A percentile compares a stretch with the other conserved stretches of the same genome.
Evolutionary conservation across 2,888 invertebrate genomes (phyloP).

Genomic region (Mythimna albipuncta): DNA sequence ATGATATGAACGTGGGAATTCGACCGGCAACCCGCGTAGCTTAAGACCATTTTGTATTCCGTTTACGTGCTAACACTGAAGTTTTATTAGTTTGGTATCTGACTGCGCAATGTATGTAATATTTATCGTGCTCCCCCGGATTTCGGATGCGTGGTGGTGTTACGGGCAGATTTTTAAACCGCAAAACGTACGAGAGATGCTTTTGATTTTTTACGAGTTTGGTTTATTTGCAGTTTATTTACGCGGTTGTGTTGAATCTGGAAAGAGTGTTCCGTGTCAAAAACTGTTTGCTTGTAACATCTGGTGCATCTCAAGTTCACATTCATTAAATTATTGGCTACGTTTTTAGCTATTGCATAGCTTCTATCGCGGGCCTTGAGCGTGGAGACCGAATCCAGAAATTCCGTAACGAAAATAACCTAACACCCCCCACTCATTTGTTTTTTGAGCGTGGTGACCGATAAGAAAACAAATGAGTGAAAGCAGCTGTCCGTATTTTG

Average conservation of each 20-base stretch:
- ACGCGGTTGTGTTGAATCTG: background rate
- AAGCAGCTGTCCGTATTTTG: too few species aligned
- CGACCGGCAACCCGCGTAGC: slow-evolving; percentile 30
- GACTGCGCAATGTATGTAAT: slow-evolving; percentile 56
- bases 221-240: slow-evolving; percentile 8
- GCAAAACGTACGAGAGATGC: slow-evolving; percentile 33
- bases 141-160: slow-evolving; percentile 40
- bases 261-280: background rate
- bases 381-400: too few species aligned
- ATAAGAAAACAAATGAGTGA: too few species aligned
- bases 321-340: background rate
- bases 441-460: too few species aligned
- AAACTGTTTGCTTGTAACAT: background rate
- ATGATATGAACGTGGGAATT: slow-evolving; percentile 45
- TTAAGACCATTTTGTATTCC: slow-evolving; percentile 53
- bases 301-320: background rate
- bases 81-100: slow-evolving; percentile 68
- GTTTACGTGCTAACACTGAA: slow-evolving; percentile 56
- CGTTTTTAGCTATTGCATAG: too few species aligned
- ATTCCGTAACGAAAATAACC: too few species aligned
- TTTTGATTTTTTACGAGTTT: slow-evolving; percentile 39
- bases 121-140: slow-evolving; percentile 56
- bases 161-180: slow-evolving; percentile 36
- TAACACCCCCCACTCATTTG: too few species aligned
- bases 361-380: too few species aligned